These are phyloP conservation scores for Sphaeridia pumilis DNA, from an alignment of 2,888 invertebrate genomes.

Conservation along the genomic window DNA sequence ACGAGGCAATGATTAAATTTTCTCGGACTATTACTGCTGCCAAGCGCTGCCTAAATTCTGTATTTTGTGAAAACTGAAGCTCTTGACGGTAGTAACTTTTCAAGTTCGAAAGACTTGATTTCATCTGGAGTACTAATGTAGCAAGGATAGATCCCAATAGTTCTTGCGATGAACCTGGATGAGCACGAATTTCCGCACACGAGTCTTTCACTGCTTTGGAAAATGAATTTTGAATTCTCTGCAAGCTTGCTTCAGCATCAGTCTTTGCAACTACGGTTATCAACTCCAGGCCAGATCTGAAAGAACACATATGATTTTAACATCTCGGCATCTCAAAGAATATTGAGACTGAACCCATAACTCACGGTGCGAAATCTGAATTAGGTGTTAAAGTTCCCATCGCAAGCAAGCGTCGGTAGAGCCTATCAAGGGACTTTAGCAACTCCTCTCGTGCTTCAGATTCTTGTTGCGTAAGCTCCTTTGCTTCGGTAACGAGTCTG, in stretches of 20 bases:
- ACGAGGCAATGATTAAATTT: conserved; percentile 63
- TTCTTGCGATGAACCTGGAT: conserved; percentile 35
- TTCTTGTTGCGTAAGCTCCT: conserved; percentile 31
- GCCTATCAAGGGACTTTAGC: conserved; percentile 79
- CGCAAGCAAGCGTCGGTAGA: conserved; percentile 76
- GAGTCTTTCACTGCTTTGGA: conserved; percentile 34
- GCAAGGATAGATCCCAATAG: conserved; percentile 34
- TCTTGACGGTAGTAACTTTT: conserved; percentile 52
- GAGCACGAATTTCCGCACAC: conserved; percentile 27
- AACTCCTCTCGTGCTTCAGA: conserved; percentile 54
- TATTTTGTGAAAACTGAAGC: conserved; percentile 75
- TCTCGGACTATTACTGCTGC: conserved; percentile 78
- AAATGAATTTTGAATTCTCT: conserved; percentile 30
- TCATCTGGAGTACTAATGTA: conserved; percentile 32
- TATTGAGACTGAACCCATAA: too few relatives aligned
- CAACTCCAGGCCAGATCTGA: conserved; percentile 60
- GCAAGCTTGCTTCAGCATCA: conserved; percentile 28
- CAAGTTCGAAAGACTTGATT: conserved; percentile 31
- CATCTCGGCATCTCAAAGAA: background rate
- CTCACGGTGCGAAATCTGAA: conserved; percentile 65
- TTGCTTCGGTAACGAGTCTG: conserved; percentile 54
- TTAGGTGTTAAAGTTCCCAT: conserved; percentile 77
- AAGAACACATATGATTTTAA: background rate
- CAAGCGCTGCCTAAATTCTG: conserved; percentile 65
- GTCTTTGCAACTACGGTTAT: conserved; percentile 49